phyloP scores from a whole-genome alignment of 2,113 vertebrate species.

The Halichoeres trimaculatus region DNA sequence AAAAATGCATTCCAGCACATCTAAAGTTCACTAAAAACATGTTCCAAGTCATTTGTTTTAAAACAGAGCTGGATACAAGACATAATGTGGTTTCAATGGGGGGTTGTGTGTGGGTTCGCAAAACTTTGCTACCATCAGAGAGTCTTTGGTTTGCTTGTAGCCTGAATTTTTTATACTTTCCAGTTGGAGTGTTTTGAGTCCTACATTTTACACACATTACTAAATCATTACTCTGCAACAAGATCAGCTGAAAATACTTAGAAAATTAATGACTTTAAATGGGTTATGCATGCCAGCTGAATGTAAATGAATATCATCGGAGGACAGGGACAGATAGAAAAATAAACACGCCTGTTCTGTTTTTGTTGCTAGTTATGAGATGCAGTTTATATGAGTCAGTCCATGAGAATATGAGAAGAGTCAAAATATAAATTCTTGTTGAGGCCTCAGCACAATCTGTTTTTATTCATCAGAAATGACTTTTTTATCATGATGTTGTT shows the following conservation, averaged over 20 bases:
- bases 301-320: slow-evolving; percentile 4
- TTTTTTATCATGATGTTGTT: not conserved
- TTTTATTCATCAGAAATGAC: not conserved
- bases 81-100: not conserved
- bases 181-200: not conserved
- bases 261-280: not conserved
- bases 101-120: not conserved
- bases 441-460: not conserved
- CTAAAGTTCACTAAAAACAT: not conserved
- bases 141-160: not conserved
- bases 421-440: too few relatives aligned
- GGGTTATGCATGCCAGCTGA: not conserved
- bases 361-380: not conserved
- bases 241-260: slow-evolving; percentile 17
- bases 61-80: not conserved
- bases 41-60: not conserved
- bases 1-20: not conserved
- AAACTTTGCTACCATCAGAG: not conserved
- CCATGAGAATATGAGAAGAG: too few relatives aligned
- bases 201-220: slow-evolving; percentile 30
- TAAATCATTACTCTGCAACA: slow-evolving; percentile 11
- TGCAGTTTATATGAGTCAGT: too few relatives aligned
- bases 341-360: not conserved
- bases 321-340: not conserved
- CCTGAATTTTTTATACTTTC: slow-evolving; percentile 12